Base-by-base conservation (phyloP, 2,113 vertebrate species). In the Microtus montanus region DNA sequence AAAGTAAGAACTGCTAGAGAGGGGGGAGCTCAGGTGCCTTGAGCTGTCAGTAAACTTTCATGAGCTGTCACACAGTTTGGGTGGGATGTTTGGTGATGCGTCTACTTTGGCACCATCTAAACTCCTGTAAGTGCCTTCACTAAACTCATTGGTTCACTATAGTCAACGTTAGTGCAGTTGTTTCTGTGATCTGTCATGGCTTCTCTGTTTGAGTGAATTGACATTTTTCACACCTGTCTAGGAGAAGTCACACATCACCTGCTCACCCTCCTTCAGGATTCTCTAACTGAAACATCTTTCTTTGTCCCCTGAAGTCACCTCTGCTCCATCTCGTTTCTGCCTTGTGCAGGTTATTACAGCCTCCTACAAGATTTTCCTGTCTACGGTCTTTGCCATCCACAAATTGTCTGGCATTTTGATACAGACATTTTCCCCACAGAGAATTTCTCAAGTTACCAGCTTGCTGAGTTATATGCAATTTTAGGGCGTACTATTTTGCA, bases 361-460 rank as follows among this genome's bases (percentile, higher is more conserved):
- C 49, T 87, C 73, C 84, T 78, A 11, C 24, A 77, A 66, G 35
- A 28, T 94, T 97, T 94, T 79, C 63, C 47, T 93, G 41, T 92
- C 38, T 91, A 38, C 38, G 70, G n/a, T 64, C 64, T 47, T 96
- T 38, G 3, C 87, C 61, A 58, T 54, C 33, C 30, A 87, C 83
- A 95, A 47, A 87, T 94, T 41, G 47, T 83, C 35, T 95, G 73
- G 74, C 63, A 91, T 95, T 92, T 85, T 96, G 87, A 75, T 89
- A 5, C 47, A 91, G 89, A 90, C 63, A 68, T 92, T 96, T 97
- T 91, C 13, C 24, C 54, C 91, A 58, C 89, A 75, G 61, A 94
- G 47, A 89, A 95, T 92, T 96, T 96, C 80, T 96, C 73, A 92
- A 91, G 89, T 93, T 83, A 75, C 49, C 70, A 93, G 74, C n/a